These are phyloP conservation scores for Nephrocerus scutellatus DNA, from an alignment of 2,888 invertebrate species.

Conservation along the genomic window DNA sequence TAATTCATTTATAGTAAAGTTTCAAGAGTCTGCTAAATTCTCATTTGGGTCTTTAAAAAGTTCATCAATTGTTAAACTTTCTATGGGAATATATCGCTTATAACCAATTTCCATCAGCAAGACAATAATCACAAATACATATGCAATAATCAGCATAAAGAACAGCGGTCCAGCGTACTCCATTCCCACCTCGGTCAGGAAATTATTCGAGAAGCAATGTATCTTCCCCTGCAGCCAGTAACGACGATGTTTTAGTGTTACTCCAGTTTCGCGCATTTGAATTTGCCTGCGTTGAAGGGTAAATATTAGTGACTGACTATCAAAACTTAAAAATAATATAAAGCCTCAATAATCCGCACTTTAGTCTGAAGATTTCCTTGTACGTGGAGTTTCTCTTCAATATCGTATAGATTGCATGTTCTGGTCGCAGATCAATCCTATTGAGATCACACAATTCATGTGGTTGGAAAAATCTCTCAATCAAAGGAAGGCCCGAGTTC, in stretches of 20 bases:
- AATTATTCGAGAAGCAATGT: conserved; percentile 34
- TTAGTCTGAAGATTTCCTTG: conserved; percentile 33
- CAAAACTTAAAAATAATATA: neutral
- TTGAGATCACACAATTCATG: conserved; percentile 44
- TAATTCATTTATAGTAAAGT: too few species aligned
- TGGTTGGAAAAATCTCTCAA: conserved; percentile 36
- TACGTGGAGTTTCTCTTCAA: conserved; percentile 37
- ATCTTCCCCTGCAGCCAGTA: conserved; percentile 36
- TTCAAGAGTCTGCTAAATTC: too few species aligned
- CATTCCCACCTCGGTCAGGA: conserved; percentile 38
- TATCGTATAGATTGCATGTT: conserved; percentile 26
- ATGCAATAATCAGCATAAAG: conserved; percentile 32
- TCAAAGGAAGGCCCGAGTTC: conserved; percentile 29
- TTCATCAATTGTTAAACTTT: too few species aligned
- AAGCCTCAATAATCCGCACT: conserved; percentile 19
- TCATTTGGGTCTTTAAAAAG: too few species aligned
- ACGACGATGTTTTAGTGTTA: conserved; percentile 33
- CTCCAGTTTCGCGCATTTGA: conserved; percentile 37
- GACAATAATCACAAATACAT: conserved; percentile 28
- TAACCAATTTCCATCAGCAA: conserved; percentile 32
- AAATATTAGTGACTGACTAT: too few species aligned
- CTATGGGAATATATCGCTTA: conserved; percentile 26
- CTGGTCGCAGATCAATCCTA: conserved; percentile 35
- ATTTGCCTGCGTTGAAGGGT: conserved; percentile 23
- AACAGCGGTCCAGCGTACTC: conserved; percentile 43